Percentiles rank a stretch among this genome's conserved stretches.
These are phyloP conservation scores for Capitulum mitella DNA, from an alignment of 2,888 invertebrate genomes.

Conservation along the genomic window DNA sequence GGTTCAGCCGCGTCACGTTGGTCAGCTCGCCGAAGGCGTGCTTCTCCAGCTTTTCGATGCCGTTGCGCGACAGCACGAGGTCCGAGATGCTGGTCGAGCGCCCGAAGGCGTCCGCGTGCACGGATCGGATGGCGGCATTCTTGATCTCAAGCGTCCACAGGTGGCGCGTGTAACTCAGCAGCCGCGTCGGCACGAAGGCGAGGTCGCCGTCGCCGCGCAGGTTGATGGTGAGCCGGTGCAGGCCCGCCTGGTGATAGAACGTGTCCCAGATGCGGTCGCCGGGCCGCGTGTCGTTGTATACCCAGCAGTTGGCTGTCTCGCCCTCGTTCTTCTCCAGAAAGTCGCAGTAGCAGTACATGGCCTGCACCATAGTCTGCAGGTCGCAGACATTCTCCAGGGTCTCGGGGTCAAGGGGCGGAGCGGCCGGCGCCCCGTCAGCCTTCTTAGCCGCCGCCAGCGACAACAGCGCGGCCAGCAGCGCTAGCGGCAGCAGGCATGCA, in stretches of 20 bases:
- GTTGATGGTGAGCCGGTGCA: slow-evolving; percentile 50
- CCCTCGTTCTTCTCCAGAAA: slow-evolving; percentile 53
- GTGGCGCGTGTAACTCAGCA: slow-evolving; percentile 47
- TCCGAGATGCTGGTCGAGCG: slow-evolving; percentile 62
- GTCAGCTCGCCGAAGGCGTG: slow-evolving; percentile 66
- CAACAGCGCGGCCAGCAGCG: not conserved
- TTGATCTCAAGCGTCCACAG: slow-evolving; percentile 61
- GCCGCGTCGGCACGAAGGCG: slow-evolving; percentile 59
- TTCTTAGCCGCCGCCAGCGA: not conserved
- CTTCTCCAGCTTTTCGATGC: slow-evolving; percentile 59
- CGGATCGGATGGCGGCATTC: slow-evolving; percentile 62
- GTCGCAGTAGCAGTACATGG: slow-evolving; percentile 55
- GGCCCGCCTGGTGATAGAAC: slow-evolving; percentile 57
- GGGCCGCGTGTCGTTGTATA: slow-evolving; percentile 60
- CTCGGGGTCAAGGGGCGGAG: not conserved
- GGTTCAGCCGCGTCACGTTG: slow-evolving; percentile 58
- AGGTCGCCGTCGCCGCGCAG: slow-evolving; percentile 64
- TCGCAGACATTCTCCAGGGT: not conserved
- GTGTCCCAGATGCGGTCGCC: slow-evolving; percentile 55
- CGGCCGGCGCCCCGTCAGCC: not conserved
- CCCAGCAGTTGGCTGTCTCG: slow-evolving; percentile 68
- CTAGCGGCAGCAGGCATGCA: not conserved
- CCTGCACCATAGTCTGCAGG: not conserved
- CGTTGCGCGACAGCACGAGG: slow-evolving; percentile 58
- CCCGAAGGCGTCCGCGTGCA: slow-evolving; percentile 64